phyloP scores from a whole-genome alignment of 2,113 vertebrate species.

The Crotalus tigris region DNA sequence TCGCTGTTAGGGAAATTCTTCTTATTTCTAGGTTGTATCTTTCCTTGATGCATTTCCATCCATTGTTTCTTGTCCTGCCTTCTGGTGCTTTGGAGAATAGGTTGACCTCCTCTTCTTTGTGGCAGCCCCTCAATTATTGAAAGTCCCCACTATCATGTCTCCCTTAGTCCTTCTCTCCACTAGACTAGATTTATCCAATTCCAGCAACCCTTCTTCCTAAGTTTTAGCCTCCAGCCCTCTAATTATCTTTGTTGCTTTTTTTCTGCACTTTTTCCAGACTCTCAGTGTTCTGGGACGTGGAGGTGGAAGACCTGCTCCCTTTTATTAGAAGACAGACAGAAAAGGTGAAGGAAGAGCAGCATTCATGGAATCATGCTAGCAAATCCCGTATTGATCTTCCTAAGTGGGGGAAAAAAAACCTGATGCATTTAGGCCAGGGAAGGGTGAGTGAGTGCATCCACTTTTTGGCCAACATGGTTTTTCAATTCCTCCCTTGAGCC shows the following conservation, averaged over 20 bases:
- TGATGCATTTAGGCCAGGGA: conserved; percentile 51
- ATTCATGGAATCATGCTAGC: neutral
- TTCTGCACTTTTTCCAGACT: neutral
- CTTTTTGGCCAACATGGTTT: neutral
- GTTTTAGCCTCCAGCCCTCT: neutral
- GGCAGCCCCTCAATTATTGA: neutral
- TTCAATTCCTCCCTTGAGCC: neutral
- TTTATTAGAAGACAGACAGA: neutral
- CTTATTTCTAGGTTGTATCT: neutral
- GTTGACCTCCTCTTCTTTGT: neutral
- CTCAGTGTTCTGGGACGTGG: neutral
- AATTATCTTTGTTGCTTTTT: neutral
- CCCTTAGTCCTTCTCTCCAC: neutral
- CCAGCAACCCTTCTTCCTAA: neutral
- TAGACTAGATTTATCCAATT: neutral
- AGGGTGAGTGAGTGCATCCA: conserved; percentile 42
- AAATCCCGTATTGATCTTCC: conserved; percentile 59
- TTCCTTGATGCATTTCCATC: neutral
- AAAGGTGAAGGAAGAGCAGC: neutral
- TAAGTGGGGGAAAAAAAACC: conserved; percentile 51
- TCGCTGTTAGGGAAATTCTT: neutral
- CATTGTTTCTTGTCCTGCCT: neutral
- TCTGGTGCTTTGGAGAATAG: neutral
- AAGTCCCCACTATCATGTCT: neutral
- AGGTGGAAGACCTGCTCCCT: rapidly evolving